Evolutionary conservation across 2,113 vertebrate species (phyloP).

Genomic region (mouse (Mus musculus)): GRCm39 chr4:127940501-127941000

Average conservation of each 20-base stretch:
- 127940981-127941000: too few species aligned
- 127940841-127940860: not conserved
- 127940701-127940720: not conserved
- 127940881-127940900: not conserved
- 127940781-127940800: not conserved
- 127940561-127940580: not conserved
- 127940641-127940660: not conserved
- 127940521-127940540: not conserved
- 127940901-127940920: not conserved
- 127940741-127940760: not conserved
- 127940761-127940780: not conserved
- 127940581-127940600: not conserved
- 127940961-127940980: not conserved
- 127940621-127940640: accelerated
- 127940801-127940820: not conserved
- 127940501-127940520: not conserved
- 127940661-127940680: too few species aligned
- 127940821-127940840: not conserved
- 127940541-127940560: not conserved
- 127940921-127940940: not conserved
- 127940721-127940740: not conserved
- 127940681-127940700: not conserved
- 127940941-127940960: not conserved
- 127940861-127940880: not conserved
- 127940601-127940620: not conserved